Conservation (phyloP, 2,797 vertebrate genomes). For the Hoplostethus atlanticus region DNA sequence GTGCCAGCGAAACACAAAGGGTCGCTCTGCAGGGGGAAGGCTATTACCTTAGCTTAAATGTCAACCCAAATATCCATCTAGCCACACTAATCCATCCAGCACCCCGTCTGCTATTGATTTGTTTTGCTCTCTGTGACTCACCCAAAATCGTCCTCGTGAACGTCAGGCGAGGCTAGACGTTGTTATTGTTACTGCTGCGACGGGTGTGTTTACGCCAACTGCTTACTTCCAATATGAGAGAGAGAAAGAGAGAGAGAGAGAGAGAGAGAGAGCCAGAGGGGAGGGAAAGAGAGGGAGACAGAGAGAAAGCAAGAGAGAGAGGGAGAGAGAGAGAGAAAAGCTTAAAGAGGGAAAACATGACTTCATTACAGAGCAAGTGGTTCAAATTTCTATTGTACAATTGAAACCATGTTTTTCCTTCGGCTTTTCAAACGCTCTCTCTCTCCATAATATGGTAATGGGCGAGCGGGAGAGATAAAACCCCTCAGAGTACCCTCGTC, state of each 20-base stretch:
- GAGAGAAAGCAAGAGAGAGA: too few species aligned
- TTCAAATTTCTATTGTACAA: constrained; percentile 1
- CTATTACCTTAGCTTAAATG: constrained; percentile 66
- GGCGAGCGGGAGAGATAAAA: background rate
- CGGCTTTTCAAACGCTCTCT: too few species aligned
- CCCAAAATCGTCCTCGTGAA: constrained; percentile 50
- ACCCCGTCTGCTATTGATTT: constrained; percentile 67
- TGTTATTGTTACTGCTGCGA: constrained; percentile 47
- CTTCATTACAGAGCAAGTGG: constrained; percentile 25
- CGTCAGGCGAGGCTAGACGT: constrained; percentile 54
- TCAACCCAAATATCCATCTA: constrained; percentile 68
- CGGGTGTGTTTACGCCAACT: constrained; percentile 55
- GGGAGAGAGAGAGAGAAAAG: constrained; percentile 32
- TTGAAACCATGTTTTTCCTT: background rate
- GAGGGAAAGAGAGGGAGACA: too few species aligned
- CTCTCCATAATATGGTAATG: background rate
- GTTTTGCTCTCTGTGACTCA: constrained; percentile 67
- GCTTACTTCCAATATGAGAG: constrained; percentile 49
- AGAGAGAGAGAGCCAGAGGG: too few species aligned
- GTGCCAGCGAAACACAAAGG: constrained; percentile 23
- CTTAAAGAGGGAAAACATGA: background rate
- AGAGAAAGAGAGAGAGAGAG: too few species aligned
- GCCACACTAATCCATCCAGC: constrained; percentile 27
- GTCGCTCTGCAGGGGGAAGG: constrained; percentile 15
- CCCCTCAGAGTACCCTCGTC: background rate